phyloP scores from a whole-genome alignment of 2,113 vertebrate species.

The Festucalex cinctus region DNA sequence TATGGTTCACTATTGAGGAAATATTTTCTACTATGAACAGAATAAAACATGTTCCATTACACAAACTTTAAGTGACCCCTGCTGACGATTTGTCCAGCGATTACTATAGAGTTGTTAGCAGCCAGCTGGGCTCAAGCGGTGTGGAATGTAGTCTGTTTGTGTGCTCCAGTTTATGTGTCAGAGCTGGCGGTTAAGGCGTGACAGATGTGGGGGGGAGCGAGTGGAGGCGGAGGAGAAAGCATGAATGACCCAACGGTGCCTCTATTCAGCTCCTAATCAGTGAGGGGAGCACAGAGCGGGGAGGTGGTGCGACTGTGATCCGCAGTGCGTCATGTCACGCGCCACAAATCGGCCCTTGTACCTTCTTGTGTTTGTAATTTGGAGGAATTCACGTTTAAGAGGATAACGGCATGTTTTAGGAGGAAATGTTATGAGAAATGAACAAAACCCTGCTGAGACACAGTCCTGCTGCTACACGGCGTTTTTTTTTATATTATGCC shows the following conservation, averaged over 20 bases:
- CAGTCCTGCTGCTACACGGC: too few relatives aligned
- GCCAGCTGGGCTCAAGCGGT: slow-evolving; percentile 2
- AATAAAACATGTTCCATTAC: not conserved
- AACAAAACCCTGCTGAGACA: too few relatives aligned
- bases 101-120: slow-evolving; percentile 6
- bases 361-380: not conserved
- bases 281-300: slow-evolving; percentile 28
- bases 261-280: slow-evolving; percentile 58
- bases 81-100: slow-evolving; percentile 17
- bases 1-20: too few relatives aligned
- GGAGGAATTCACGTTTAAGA: not conserved
- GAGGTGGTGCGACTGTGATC: slow-evolving; percentile 11
- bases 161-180: slow-evolving; percentile 5
- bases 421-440: too few relatives aligned
- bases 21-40: not conserved
- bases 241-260: slow-evolving; percentile 56
- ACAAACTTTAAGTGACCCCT: not conserved
- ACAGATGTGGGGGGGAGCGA: slow-evolving; percentile 42
- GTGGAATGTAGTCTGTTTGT: not conserved
- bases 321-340: slow-evolving; percentile 1
- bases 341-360: slow-evolving; percentile 2
- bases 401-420: not conserved
- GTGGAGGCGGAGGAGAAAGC: slow-evolving; percentile 47
- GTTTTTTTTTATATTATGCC: too few relatives aligned
- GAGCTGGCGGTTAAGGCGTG: slow-evolving; percentile 53